phyloP scores from a whole-genome alignment of 1,140 invertebrate genomes.

The Macrosteles quadrilineatus region DNA sequence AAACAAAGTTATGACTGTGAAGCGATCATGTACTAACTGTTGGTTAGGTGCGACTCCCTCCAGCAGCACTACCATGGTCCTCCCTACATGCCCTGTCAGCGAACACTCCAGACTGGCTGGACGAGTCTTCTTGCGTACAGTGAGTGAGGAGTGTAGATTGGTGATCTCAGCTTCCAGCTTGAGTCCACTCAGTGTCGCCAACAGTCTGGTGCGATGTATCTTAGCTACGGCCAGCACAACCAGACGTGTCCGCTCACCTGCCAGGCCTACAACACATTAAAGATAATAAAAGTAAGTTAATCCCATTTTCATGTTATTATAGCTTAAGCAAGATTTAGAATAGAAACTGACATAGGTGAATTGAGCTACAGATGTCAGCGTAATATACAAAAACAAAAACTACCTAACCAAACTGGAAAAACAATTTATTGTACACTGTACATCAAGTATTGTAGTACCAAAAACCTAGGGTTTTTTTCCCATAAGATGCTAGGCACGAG shows the following conservation, averaged over 20 bases:
- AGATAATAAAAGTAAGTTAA: constrained; percentile 37
- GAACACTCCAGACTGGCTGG: constrained; percentile 78
- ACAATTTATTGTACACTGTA: too few species aligned
- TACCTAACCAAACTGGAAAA: too few species aligned
- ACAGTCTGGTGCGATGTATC: constrained; percentile 82
- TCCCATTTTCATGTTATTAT: too few species aligned
- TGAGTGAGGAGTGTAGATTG: constrained; percentile 75
- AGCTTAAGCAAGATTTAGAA: too few species aligned
- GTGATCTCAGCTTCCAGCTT: constrained; percentile 90
- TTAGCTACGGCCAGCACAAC: constrained; percentile 87
- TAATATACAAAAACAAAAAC: too few species aligned
- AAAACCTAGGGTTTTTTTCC: too few species aligned
- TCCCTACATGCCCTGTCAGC: constrained; percentile 85
- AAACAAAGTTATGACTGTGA: too few species aligned
- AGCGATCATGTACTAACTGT: constrained; percentile 65
- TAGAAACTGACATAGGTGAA: too few species aligned
- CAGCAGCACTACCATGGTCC: constrained; percentile 88
- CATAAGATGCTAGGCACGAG: too few species aligned
- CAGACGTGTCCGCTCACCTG: constrained; percentile 55
- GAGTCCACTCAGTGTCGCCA: constrained; percentile 89
- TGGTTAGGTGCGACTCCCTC: constrained; percentile 88
- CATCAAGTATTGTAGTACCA: too few species aligned
- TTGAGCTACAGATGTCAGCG: too few species aligned
- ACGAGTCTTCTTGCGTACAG: constrained; percentile 75
- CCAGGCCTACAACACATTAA: constrained; percentile 32